phyloP scores from a whole-genome alignment of 2,888 invertebrate genomes.

The Diadegma fenestrale region DNA sequence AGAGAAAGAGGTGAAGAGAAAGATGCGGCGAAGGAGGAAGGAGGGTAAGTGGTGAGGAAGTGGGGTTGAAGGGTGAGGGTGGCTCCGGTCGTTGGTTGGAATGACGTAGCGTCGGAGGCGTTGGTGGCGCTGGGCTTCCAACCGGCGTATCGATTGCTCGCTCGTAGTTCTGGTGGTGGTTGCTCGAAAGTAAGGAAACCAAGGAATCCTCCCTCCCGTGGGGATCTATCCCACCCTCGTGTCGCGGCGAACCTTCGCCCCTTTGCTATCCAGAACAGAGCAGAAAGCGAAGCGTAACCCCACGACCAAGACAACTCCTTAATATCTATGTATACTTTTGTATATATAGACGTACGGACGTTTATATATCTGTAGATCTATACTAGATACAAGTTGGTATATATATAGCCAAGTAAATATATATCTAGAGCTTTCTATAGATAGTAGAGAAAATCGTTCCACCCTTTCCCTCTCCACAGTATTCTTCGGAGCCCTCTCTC shows the following conservation, averaged over 20 bases:
- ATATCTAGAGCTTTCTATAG: background rate
- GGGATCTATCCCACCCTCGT: constrained; percentile 56
- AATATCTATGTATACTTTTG: constrained; percentile 16
- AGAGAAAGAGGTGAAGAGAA: constrained; percentile 24
- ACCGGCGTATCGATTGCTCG: constrained; percentile 83
- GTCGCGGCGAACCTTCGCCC: constrained; percentile 57
- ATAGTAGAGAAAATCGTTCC: constrained; percentile 76
- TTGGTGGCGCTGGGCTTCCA: constrained; percentile 82
- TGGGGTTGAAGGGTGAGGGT: constrained; percentile 64
- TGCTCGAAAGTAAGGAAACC: constrained; percentile 69
- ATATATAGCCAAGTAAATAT: constrained; percentile 74
- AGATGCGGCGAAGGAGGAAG: constrained; percentile 41
- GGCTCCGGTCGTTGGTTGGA: constrained; percentile 79
- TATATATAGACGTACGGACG: constrained; percentile 5
- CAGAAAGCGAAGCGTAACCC: constrained; percentile 53
- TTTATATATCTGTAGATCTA: background rate
- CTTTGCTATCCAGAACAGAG: constrained; percentile 31
- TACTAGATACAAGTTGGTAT: background rate
- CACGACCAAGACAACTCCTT: constrained; percentile 57
- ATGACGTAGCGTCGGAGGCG: constrained; percentile 83
- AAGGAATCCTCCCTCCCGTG: constrained; percentile 54
- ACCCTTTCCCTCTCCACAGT: constrained; percentile 74
- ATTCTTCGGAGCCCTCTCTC: constrained; percentile 71
- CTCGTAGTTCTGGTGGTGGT: constrained; percentile 55
- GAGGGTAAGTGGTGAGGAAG: constrained; percentile 58